Base-by-base conservation (phyloP, 2,888 invertebrate genomes). In the Stenurella melanura region DNA sequence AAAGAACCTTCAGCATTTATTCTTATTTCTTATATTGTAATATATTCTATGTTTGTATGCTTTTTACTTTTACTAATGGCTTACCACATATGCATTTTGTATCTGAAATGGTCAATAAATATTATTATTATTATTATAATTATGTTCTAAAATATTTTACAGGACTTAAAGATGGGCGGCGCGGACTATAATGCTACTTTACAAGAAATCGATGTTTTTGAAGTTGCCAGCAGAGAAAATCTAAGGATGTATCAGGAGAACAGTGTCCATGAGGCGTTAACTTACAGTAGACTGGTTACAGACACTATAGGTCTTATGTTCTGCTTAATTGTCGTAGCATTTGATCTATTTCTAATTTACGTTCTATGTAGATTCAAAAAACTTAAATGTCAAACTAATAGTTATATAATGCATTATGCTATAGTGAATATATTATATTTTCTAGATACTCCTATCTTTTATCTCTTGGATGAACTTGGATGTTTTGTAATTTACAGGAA, bases 321-420 rank as follows among this genome's bases (percentile, higher is more conserved):
- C 17, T 64, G 63, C 17, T 18, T 80, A 9, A 63, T 64, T 3
- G 78, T 74, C 15, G 26, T 78, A 38, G 64, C 63, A 9, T 68
- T 74, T 11, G 58, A 72, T 18, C 66, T 76, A 54, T 80, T 79
- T 21, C 58, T 80, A 3, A 61, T 63, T 11, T 74, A 74, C 11
- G 67, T 73, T 11, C 73, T 80, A 15, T 66, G 71, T 15, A 74
- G 77, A 64, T 77, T 78, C 26, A 71, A 69, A 56, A 71, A 66
- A 69, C 69, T 80, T 21, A 63, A 30, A 34, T 70, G 63, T n/a
- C 42, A 70, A 21, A 17, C 54, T 0, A 74, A 74, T 54, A 21
- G 50, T 21, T 68, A 21, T 21, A 21, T 68, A 12, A 15, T 54
- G 30, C 54, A 68, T 74, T 11, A 34, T 64, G 15, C 63, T 77